A percentile compares a stretch with the other conserved stretches of the same genome.
phyloP scores from a whole-genome alignment of 2,888 invertebrate genomes.

The Mesorhabditis sp. region DNA sequence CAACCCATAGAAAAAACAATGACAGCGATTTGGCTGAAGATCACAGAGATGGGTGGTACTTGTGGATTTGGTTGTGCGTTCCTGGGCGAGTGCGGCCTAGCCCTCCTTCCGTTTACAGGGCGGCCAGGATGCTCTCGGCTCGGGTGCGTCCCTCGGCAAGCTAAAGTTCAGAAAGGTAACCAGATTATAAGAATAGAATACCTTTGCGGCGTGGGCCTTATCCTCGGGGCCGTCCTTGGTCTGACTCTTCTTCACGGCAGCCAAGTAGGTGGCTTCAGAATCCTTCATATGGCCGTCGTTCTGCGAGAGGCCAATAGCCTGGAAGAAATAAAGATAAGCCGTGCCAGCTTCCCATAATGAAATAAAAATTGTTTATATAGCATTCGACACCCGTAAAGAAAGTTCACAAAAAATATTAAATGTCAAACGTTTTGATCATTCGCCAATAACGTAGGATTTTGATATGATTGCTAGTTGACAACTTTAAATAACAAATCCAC shows the following conservation, averaged over 20 bases:
- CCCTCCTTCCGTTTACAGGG: slow-evolving; percentile 12
- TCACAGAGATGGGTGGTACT: not conserved
- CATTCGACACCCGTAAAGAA: slow-evolving; percentile 65
- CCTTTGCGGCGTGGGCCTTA: slow-evolving; percentile 24
- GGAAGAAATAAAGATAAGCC: slow-evolving; percentile 9
- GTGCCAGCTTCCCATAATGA: not conserved
- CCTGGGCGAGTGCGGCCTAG: not conserved
- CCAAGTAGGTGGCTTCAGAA: slow-evolving; percentile 62
- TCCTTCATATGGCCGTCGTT: slow-evolving; percentile 62
- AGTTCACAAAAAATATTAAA: too few relatives aligned
- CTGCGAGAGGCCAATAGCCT: slow-evolving; percentile 66
- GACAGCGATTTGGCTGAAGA: too few relatives aligned
- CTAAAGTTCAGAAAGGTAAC: not conserved
- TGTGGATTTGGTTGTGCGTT: not conserved
- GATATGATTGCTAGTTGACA: not conserved
- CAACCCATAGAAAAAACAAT: too few relatives aligned
- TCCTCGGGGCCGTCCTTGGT: slow-evolving; percentile 36
- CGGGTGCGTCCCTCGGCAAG: slow-evolving; percentile 26
- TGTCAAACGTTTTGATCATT: too few relatives aligned
- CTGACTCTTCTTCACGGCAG: slow-evolving; percentile 28
- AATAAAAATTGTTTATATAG: slow-evolving; percentile 30
- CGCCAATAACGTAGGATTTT: too few relatives aligned
- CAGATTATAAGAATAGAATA: slow-evolving; percentile 3
- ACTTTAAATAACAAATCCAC: not conserved
- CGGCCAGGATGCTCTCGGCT: slow-evolving; percentile 30